Conservation (phyloP, 2,888 invertebrate species). For the Metallyticus violacea region DNA sequence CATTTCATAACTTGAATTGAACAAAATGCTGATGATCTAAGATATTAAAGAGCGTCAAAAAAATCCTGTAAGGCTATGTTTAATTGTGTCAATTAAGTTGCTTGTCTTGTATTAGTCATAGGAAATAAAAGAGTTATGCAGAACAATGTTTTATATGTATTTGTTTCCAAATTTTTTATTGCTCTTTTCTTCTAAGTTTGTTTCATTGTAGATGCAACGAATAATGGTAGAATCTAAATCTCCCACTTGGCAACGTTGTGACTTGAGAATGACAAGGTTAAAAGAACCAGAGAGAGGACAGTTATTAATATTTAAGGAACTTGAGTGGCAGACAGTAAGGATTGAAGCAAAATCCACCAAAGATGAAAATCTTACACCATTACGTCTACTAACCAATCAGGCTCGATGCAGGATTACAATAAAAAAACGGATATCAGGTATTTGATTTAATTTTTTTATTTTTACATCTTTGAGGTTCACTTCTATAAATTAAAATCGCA, state of each 20-base stretch:
- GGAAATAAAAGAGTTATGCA: too few relatives aligned
- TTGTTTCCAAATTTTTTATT: too few relatives aligned
- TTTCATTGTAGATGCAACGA: slow-evolving; percentile 72
- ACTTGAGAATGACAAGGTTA: slow-evolving; percentile 86
- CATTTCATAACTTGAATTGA: too few relatives aligned
- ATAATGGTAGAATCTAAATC: slow-evolving; percentile 92
- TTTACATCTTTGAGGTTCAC: too few relatives aligned
- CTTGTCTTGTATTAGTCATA: too few relatives aligned
- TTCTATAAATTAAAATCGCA: too few relatives aligned
- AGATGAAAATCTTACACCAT: slow-evolving; percentile 76
- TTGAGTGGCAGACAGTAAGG: slow-evolving; percentile 95
- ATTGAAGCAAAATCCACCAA: slow-evolving; percentile 88
- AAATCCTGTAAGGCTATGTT: too few relatives aligned
- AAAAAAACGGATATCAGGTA: slow-evolving; percentile 87
- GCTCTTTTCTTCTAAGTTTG: not conserved
- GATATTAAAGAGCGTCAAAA: too few relatives aligned
- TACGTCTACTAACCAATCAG: slow-evolving; percentile 89
- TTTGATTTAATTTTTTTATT: too few relatives aligned
- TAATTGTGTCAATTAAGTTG: too few relatives aligned
- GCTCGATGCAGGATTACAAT: slow-evolving; percentile 93
- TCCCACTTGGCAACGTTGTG: slow-evolving; percentile 83
- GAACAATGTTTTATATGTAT: too few relatives aligned
- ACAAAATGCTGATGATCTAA: too few relatives aligned
- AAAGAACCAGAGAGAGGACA: slow-evolving; percentile 87
- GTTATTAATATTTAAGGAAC: slow-evolving; percentile 92